Evolutionary conservation across 92 coral and sea anemone genomes (phyloP).

Genomic region (Micromussa lordhowensis): DNA sequence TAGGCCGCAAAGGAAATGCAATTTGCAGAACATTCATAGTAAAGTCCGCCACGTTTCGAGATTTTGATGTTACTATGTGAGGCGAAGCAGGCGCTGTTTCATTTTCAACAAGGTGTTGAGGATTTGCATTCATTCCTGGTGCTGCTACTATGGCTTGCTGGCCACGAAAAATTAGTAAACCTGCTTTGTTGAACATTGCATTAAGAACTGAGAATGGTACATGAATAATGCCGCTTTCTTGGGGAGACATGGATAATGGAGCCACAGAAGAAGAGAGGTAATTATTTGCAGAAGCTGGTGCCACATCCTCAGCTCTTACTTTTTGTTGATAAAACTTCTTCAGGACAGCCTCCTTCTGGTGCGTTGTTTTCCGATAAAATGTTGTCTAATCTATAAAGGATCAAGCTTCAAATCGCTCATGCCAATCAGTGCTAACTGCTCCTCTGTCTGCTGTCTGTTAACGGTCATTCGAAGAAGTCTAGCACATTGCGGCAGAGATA

Average conservation of each 20-base stretch:
- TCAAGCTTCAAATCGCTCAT: conserved; percentile 4
- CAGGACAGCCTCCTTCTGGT: conserved; percentile 25
- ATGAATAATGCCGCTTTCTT: background rate
- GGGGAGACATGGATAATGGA: conserved; percentile 1
- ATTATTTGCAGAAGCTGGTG: background rate
- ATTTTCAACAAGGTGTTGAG: conserved; percentile 2
- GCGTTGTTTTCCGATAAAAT: conserved; percentile 14
- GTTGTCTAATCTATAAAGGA: conserved; percentile 7
- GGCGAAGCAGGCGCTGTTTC: background rate
- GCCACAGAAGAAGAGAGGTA: background rate
- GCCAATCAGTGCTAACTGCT: no score
- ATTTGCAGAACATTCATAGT: background rate
- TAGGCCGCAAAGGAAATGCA: background rate
- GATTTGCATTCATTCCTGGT: conserved; percentile 6
- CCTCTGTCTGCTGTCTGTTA: no score
- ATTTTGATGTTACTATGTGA: background rate
- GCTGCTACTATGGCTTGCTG: conserved; percentile 7
- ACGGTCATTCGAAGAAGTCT: no score
- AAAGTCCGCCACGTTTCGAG: background rate
- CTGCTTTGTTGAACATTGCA: background rate
- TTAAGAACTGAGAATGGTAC: background rate
- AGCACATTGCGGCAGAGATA: no score
- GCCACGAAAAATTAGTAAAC: background rate
- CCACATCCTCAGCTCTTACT: background rate
- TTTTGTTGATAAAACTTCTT: conserved; percentile 15